Conservation (phyloP, 2,113 vertebrate genomes). For the Campylomormyrus tamandua region DNA sequence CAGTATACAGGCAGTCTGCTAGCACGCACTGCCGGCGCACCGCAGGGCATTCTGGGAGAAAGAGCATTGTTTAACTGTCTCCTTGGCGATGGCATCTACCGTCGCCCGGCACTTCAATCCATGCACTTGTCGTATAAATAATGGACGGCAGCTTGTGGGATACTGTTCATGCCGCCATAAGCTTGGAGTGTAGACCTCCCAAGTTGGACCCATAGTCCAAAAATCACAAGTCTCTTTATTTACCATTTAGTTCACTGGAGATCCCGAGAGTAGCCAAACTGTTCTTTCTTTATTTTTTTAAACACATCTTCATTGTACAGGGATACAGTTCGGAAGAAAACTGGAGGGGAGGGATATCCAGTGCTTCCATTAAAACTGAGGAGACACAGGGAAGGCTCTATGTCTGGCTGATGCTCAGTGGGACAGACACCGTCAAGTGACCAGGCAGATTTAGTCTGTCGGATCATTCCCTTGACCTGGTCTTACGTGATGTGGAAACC, state of each 20-base stretch:
- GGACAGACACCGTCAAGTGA: background rate
- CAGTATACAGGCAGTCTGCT: background rate
- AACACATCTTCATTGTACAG: background rate
- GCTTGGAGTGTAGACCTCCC: slow-evolving; percentile 35
- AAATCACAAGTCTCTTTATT: slow-evolving; percentile 33
- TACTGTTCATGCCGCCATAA: slow-evolving; percentile 45
- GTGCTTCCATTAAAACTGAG: slow-evolving; percentile 3
- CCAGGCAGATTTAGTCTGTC: background rate
- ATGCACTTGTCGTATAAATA: background rate
- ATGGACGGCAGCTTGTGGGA: background rate
- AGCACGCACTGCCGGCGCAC: background rate
- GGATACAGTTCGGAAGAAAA: background rate
- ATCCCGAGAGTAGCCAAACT: background rate
- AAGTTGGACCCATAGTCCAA: slow-evolving; percentile 39
- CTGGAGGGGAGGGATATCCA: slow-evolving; percentile 4
- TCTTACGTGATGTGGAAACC: background rate
- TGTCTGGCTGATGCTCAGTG: background rate
- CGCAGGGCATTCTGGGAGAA: background rate
- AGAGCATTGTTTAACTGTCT: background rate
- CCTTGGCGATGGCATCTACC: background rate
- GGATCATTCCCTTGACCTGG: background rate
- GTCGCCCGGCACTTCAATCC: background rate
- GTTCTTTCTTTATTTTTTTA: background rate
- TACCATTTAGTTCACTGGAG: background rate
- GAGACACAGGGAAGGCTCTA: background rate